Evolutionary conservation across 2,113 vertebrate species (phyloP), one percentile per base, ranked within the genome.

Genomic region (Solea senegalensis): DNA sequence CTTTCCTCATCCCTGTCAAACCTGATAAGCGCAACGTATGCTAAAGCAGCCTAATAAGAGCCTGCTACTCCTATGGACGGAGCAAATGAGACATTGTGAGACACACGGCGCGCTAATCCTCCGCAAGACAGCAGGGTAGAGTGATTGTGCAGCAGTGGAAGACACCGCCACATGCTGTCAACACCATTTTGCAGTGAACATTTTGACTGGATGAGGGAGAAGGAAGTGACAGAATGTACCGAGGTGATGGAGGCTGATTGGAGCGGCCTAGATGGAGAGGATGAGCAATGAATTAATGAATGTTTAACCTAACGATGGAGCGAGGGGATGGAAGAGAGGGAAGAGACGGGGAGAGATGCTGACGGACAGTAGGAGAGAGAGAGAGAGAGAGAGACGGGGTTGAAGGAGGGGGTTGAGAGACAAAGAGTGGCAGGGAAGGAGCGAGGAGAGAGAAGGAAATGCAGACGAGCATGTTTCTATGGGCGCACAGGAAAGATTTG

Each of bases 391-490:
- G 34, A 41, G 9, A 45, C 43, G 28, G 27, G 16, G 27, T 28
- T 59, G 45, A 34, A 53, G 59, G 46, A 48, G 58, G 45, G 21
- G 28, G 44, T 21, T 26, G 41, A 28, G 61, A 81, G 86, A 84
- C 76, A 79, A 82, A 83, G 81, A 69, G 72, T 72, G 85, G 78
- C 77, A 82, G 76, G 44, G 59, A 69, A 65, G 65, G 69, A 77
- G 80, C 8, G 52, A 76, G 63, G 39, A 26, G 65, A 62, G 80
- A 81, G 73, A 74, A 71, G 86, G 83, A 90, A 80, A 85, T 48
- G 80, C 83, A 89, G 86, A 84, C 74, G 70, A 82, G 76, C 89
- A 93, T 93, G 93, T 94, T 94, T 93, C 92, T 83, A 93, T 91
- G 92, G 93, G 88, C 65, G 65, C 85, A 82, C 69, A 57, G 89